Conservation (phyloP, 2,113 vertebrate genomes). For the Syrrhaptes paradoxus region DNA sequence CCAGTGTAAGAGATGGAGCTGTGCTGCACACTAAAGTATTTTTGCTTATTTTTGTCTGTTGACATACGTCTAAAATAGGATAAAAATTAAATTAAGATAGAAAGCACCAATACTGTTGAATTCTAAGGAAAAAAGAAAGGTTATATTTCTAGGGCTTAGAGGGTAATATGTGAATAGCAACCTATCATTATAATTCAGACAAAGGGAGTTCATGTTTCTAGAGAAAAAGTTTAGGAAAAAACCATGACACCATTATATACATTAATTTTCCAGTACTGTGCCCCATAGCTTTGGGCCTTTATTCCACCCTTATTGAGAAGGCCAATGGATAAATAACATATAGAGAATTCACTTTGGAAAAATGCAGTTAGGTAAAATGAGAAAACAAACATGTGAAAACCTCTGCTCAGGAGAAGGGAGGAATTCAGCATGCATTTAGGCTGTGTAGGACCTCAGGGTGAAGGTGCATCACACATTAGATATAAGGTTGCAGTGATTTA, state of each 20-base stretch:
- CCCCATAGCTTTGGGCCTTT: not conserved
- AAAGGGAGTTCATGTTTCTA: not conserved
- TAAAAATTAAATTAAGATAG: slow-evolving; percentile 1
- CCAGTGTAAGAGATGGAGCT: not conserved
- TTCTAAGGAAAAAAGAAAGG: not conserved
- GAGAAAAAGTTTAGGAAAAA: not conserved
- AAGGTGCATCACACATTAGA: slow-evolving; percentile 25
- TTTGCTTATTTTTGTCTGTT: not conserved
- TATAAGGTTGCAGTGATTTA: slow-evolving; percentile 19
- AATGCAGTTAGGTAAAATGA: not conserved
- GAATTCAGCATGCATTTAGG: not conserved
- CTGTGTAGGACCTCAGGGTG: not conserved
- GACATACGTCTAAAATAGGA: not conserved
- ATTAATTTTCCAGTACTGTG: not conserved
- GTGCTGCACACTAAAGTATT: not conserved
- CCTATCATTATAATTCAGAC: not conserved
- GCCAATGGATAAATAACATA: not conserved
- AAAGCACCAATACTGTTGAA: not conserved
- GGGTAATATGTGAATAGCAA: not conserved
- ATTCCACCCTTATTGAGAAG: not conserved
- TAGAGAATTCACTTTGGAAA: not conserved
- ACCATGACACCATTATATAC: not conserved
- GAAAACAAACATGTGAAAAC: not conserved
- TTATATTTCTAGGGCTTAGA: not conserved
- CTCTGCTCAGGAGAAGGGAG: not conserved